A percentile compares a stretch with the other conserved stretches of the same genome.
Evolutionary conservation across 2,113 vertebrate genomes (phyloP).

Genomic region (Tachuris rubrigastra): DNA sequence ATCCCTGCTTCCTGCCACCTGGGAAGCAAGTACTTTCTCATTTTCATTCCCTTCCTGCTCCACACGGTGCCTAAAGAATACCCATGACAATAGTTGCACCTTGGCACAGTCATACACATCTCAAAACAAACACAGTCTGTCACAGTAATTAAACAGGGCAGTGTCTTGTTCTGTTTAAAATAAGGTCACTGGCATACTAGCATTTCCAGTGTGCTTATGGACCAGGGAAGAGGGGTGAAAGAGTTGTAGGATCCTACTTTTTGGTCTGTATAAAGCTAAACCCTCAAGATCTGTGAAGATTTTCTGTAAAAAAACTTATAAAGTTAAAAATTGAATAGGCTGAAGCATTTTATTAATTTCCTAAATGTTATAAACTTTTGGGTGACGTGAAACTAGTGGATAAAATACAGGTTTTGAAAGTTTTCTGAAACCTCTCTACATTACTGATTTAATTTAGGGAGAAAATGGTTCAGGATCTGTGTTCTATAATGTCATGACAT

Average conservation of each 20-base stretch:
- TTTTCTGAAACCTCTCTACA: neutral
- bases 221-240: neutral
- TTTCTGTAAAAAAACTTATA: neutral
- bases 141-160: neutral
- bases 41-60: neutral
- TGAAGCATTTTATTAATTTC: neutral
- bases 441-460: neutral
- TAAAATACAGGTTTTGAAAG: neutral
- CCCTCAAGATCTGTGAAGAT: neutral
- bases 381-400: neutral
- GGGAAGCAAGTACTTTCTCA: neutral
- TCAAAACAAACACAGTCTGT: neutral
- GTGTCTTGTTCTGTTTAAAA: neutral
- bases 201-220: neutral
- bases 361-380: neutral
- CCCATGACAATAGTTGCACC: neutral
- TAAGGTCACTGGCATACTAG: neutral
- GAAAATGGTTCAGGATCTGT: neutral
- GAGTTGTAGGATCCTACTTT: neutral
- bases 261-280: neutral
- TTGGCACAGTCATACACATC: too few relatives aligned
- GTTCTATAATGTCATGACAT: neutral
- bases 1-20: neutral
- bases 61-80: neutral
- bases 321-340: neutral